Evolutionary conservation across 2,797 vertebrate genomes (phyloP), one percentile per base, ranked within the genome.

Genomic region (Jordanella pulchra): DNA sequence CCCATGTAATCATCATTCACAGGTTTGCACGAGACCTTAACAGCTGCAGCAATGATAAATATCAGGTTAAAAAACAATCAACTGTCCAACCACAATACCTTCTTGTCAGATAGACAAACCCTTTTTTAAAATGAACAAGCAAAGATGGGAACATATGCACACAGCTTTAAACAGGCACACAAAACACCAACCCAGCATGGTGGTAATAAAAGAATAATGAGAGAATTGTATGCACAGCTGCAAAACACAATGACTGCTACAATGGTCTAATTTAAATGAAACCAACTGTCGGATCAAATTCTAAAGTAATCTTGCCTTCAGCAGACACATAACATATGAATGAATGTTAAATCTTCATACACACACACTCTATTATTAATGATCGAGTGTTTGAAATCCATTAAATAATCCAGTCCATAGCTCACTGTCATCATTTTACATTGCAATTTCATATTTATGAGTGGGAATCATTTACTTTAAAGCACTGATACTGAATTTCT

Each of bases 201-300:
- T 77, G 65, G 50, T 65, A 0, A 44, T 25, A 17, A 44, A 63
- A 42, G 60, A 63, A 44, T 63, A 42, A 63, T 63, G 60, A 23
- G 60, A 32, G 60, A 25, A 44, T 25, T 42, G 1, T 63, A 63
- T 25, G 60, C 23, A 15, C 6, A 44, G 60, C 55, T 79, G 86
- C 72, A 84, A 80, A 87, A 48, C 53, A 76, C 84, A 73, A 85
- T 81, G 77, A 44, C 18, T 4, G 12, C 39, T 23, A 25, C 27
- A 50, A 35, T 67, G 72, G 77, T 67, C 73, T 81, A 64, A 71
- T 86, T 90, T 70, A 80, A 30, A 83, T 72, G 56, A 72, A 89
- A 75, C 53, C 81, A 87, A 86, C 89, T 76, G 81, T 84, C 78
- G 63, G 76, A 68, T 87, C 73, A 60, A 69, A 82, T 81, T 73